Conservation (phyloP, 2,888 invertebrate genomes). For the Cosmopolites sordidus region DNA sequence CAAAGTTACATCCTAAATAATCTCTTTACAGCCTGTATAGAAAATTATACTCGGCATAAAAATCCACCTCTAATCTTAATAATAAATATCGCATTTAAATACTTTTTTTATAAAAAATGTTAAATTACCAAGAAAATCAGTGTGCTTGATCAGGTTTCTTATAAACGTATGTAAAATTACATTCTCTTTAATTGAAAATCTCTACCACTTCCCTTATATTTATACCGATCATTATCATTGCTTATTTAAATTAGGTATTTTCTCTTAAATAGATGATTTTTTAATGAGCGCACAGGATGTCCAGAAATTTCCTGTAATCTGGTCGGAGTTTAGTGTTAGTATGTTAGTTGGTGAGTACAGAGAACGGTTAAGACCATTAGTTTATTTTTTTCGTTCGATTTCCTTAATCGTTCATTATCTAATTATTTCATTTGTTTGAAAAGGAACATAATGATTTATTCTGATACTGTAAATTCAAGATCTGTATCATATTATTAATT, state of each 20-base stretch:
- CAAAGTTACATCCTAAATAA: too few species aligned
- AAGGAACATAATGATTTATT: too few species aligned
- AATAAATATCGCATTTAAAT: too few species aligned
- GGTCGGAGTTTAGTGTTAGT: not conserved
- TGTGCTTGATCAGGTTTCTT: not conserved
- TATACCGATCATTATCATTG: constrained; percentile 1
- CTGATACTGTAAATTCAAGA: too few species aligned
- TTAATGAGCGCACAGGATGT: not conserved
- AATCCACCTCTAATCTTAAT: too few species aligned
- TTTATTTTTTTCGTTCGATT: too few species aligned
- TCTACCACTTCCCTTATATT: constrained; percentile 1
- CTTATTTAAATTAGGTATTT: not conserved
- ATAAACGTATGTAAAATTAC: not conserved
- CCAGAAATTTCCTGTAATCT: not conserved
- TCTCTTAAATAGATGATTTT: not conserved
- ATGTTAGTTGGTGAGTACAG: not conserved
- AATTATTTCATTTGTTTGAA: too few species aligned
- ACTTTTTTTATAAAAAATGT: too few species aligned
- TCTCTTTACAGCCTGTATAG: too few species aligned
- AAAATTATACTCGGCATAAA: too few species aligned
- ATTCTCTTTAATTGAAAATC: constrained; percentile 1
- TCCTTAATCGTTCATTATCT: too few species aligned
- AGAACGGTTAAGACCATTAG: not conserved
- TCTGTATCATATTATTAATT: too few species aligned
- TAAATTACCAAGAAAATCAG: not conserved